phyloP scores from a whole-genome alignment of 2,113 vertebrate genomes.

The Xenopus borealis region DNA sequence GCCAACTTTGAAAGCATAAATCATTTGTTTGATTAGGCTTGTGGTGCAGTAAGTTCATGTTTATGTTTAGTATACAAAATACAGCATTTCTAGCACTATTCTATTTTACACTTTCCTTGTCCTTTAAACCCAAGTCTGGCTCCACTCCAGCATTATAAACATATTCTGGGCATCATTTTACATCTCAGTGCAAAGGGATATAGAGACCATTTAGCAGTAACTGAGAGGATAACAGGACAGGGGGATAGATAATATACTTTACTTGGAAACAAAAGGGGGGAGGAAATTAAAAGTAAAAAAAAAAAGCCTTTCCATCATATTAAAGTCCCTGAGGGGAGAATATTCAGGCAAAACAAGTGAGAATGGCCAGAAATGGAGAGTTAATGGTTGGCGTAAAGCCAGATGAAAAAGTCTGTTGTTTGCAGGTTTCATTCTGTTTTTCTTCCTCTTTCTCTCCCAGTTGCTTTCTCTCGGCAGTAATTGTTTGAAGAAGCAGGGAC shows the following conservation, averaged over 20 bases:
- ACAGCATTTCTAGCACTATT: no score
- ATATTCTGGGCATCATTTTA: no score
- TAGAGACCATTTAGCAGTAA: not conserved
- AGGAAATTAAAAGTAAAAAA: no score
- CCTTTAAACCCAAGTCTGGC: no score
- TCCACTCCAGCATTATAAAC: no score
- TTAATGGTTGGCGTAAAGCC: conserved; percentile 24
- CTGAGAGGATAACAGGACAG: not conserved
- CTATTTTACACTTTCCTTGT: no score
- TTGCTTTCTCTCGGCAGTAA: conserved; percentile 43
- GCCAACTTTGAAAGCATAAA: no score
- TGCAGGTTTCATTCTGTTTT: conserved; percentile 43
- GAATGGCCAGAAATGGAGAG: conserved; percentile 29
- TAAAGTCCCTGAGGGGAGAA: conserved; percentile 34
- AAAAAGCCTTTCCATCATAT: conserved; percentile 33
- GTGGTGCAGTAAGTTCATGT: no score
- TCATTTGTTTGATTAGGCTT: no score
- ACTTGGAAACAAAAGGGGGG: conserved; percentile 20
- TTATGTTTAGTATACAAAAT: no score
- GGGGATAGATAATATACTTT: not conserved
- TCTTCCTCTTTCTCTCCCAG: conserved; percentile 44
- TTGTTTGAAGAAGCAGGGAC: conserved; percentile 43
- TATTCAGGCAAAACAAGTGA: conserved; percentile 41
- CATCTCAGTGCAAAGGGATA: not conserved
- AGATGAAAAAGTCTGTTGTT: conserved; percentile 40